Conservation (phyloP, 2,888 invertebrate genomes). For the Hecatera dysodea region DNA sequence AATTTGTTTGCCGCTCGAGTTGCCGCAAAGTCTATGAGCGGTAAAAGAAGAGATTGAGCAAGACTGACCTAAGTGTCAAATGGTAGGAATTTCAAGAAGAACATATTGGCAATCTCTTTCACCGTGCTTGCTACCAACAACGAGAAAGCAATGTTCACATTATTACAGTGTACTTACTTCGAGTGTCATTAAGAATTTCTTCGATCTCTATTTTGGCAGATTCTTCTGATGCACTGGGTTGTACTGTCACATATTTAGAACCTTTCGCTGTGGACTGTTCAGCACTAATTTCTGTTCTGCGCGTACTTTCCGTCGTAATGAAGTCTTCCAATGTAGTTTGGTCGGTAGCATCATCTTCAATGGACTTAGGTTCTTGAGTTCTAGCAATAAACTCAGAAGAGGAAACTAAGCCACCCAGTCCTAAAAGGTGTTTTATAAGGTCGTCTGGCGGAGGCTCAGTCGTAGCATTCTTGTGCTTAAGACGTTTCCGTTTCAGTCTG, state of each 20-base stretch:
- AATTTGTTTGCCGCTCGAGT: too few species aligned
- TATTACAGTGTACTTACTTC: constrained; percentile 75
- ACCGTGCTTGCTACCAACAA: neutral
- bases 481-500: constrained; percentile 81
- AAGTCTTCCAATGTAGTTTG: constrained; percentile 80
- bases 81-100: neutral
- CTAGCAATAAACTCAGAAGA: constrained; percentile 85
- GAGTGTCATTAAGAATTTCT: constrained; percentile 92
- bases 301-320: constrained; percentile 76
- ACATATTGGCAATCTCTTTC: neutral
- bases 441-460: constrained; percentile 83
- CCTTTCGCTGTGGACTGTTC: constrained; percentile 63
- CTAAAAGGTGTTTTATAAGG: constrained; percentile 79
- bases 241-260: constrained; percentile 62
- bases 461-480: constrained; percentile 80
- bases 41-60: neutral
- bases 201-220: constrained; percentile 92
- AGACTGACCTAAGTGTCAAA: neutral
- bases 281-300: constrained; percentile 64
- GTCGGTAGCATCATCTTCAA: constrained; percentile 64
- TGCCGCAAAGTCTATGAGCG: too few species aligned
- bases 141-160: neutral
- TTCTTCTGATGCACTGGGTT: constrained; percentile 78
- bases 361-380: constrained; percentile 74
- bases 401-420: constrained; percentile 82